Evolutionary conservation across 2,797 vertebrate genomes (phyloP), one percentile per base, ranked within the genome.

Genomic region (Phaenicophaeus curvirostris): DNA sequence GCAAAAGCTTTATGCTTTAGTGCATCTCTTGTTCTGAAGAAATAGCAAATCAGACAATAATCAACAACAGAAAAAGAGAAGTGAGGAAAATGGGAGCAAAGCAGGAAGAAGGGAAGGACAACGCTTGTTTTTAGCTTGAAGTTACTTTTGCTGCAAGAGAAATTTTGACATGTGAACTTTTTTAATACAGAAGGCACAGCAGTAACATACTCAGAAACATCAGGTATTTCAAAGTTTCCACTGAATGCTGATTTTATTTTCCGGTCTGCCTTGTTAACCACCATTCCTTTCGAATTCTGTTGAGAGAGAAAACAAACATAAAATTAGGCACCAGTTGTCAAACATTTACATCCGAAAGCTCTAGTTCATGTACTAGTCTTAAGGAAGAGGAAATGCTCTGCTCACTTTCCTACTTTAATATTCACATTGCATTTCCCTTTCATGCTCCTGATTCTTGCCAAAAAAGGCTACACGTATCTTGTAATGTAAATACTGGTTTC

Each of bases 241-340:
- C 81, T 63, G 50, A 94, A 55, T 27, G 83, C 94, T 31, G 95
- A 2, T 5, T 84, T 91, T 57, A 97, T 96, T 76, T 44, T 87
- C 79, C 48, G 15, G 3, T 93, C 25, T 46, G 83, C 75, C 71
- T 79, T 97, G 91, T 96, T 96, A 61, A 98, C 78, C 19, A 96
- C 78, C 63, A 97, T 71, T 33, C 93, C 97, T 87, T 96, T 97
- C 28, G 96, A 96, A 86, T 98, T 98, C 98, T 98, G 94, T 91
- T 39, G 82, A 94, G 65, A 79, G 21, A 92, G 73, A 84, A 46
- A 39, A 85, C 69, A 55, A 73, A 39, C 25, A 39, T 17, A 11
- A 71, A 74, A 31, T 54, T 30, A 77, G 25, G 21, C 7, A 51
- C 27, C 25, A 42, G 8, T 3, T 41, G 8, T 27, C 30, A 89